These are phyloP conservation scores for Pachypeltis micranthus DNA, from an alignment of 1,140 invertebrate species.

Conservation along the genomic window DNA sequence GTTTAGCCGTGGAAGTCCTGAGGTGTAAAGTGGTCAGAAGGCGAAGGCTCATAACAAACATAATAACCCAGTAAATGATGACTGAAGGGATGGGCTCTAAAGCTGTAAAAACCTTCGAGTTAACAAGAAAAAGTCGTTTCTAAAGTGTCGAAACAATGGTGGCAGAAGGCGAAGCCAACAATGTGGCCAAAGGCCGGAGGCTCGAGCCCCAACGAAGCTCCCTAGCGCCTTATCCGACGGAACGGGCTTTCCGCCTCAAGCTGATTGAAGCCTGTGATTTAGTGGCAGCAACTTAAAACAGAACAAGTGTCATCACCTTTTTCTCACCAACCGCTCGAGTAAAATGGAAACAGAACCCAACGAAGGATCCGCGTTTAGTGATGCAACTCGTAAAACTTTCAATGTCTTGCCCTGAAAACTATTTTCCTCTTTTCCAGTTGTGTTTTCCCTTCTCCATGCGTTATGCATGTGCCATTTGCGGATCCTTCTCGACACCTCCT, in stretches of 20 bases:
- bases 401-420: slow-evolving; percentile 3
- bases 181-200: too few species aligned
- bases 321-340: not conserved
- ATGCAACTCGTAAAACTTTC: not conserved
- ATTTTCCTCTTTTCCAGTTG: not conserved
- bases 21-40: not conserved
- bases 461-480: slow-evolving; percentile 2
- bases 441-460: not conserved
- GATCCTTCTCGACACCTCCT: not conserved
- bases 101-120: not conserved
- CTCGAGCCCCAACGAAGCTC: not conserved
- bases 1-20: not conserved
- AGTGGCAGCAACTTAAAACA: not conserved
- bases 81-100: not conserved
- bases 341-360: too few species aligned
- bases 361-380: not conserved
- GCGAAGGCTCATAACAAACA: slow-evolving; percentile 1
- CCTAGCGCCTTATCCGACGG: not conserved
- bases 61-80: slow-evolving; percentile 7
- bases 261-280: slow-evolving; percentile 6
- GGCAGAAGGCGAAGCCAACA: too few species aligned
- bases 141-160: slow-evolving; percentile 8
- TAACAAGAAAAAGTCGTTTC: not conserved
- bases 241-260: not conserved
- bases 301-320: slow-evolving; percentile 2